Conservation (phyloP, 2,888 invertebrate species). For the Andrena fulva region DNA sequence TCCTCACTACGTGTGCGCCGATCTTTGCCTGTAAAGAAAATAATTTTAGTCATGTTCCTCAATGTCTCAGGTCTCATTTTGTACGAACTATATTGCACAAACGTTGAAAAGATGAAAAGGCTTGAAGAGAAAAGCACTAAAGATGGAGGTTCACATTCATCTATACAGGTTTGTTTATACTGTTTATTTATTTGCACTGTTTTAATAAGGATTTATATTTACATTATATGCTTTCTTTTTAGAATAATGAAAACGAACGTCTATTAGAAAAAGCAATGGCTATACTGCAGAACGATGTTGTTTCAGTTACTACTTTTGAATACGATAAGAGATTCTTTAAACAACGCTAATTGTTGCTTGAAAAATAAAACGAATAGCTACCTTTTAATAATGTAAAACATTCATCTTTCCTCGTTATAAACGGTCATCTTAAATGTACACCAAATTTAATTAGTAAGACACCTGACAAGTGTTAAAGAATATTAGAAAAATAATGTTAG, state of each 20-base stretch:
- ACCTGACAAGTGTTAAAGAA: neutral
- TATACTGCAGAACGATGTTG: constrained; percentile 86
- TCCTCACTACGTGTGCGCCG: neutral
- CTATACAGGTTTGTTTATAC: constrained; percentile 56
- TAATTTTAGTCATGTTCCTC: neutral
- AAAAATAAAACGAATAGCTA: neutral
- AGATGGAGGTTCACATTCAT: constrained; percentile 37
- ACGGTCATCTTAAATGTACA: constrained; percentile 9
- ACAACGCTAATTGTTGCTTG: neutral
- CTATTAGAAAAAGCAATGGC: constrained; percentile 86
- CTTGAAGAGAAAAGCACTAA: constrained; percentile 38
- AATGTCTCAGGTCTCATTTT: constrained; percentile 78
- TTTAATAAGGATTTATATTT: constrained; percentile 26
- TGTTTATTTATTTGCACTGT: constrained; percentile 21
- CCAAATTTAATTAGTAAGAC: constrained; percentile 8
- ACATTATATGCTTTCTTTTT: constrained; percentile 53
- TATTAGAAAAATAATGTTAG: constrained; percentile 7
- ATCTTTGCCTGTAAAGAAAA: constrained; percentile 2
- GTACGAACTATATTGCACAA: constrained; percentile 80
- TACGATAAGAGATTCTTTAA: constrained; percentile 63
- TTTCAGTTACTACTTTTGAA: constrained; percentile 84
- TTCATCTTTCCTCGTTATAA: constrained; percentile 1
- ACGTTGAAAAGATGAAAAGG: constrained; percentile 73
- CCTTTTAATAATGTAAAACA: neutral
- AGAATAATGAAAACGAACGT: constrained; percentile 86